These are phyloP conservation scores for Momotus momota DNA, from an alignment of 2,797 vertebrate genomes.

Conservation along the genomic window DNA sequence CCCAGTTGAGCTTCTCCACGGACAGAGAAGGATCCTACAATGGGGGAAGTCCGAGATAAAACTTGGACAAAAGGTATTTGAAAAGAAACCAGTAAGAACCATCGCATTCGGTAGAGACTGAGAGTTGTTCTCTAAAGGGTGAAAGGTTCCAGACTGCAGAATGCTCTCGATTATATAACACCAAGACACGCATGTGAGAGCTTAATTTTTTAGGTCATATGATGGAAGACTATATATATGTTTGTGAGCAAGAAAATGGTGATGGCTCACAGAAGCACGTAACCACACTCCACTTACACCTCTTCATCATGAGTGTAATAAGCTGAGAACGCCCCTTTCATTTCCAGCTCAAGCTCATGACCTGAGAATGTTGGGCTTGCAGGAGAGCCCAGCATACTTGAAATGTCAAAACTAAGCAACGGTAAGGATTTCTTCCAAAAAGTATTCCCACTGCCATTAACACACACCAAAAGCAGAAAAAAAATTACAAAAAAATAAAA, in stretches of 20 bases:
- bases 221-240: accelerated
- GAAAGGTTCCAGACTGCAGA: neutral
- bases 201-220: accelerated
- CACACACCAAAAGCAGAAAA: too few species aligned
- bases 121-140: neutral
- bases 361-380: neutral
- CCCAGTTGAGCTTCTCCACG: neutral
- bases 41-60: neutral
- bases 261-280: accelerated
- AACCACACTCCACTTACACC: accelerated
- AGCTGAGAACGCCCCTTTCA: neutral
- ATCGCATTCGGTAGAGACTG: accelerated
- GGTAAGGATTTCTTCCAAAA: neutral
- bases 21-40: neutral
- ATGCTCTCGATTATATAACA: accelerated
- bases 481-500: too few species aligned
- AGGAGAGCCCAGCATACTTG: neutral
- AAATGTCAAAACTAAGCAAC: neutral
- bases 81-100: neutral
- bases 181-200: accelerated
- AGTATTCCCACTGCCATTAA: neutral
- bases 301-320: accelerated
- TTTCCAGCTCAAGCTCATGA: neutral
- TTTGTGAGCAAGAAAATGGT: accelerated
- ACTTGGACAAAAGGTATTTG: neutral